Evolutionary conservation across 2,797 vertebrate genomes (phyloP), one percentile per base, ranked within the genome.

Genomic region (Sebastolobus alascanus): DNA sequence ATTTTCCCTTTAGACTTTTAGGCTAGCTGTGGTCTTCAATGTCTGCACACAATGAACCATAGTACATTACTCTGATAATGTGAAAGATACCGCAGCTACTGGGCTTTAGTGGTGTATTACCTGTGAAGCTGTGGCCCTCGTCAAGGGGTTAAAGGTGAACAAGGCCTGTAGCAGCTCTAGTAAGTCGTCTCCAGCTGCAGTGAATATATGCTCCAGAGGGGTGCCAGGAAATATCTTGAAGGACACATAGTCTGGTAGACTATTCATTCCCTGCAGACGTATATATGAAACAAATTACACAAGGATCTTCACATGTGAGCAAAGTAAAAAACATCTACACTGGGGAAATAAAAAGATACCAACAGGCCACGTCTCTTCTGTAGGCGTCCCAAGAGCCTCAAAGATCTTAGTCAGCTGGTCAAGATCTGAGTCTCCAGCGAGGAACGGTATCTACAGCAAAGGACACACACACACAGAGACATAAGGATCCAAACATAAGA

Each of bases 331-430:
- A 33, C 7, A 75, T 66, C 31, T 4, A 60, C 66, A 59, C 1
- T 12, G 35, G 13, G 2, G 1, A 16, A 38, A 66, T 9, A 29
- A 35, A 60, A 54, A 46, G 79, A 70, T 4, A 95, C 97, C 88
- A 84, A 99, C 99, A 76, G 98, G 98, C 99, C 98, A 99, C 0
- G 95, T 96, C 6, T 98, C 97, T 85, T 99, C 98, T 70, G 97
- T 98, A 59, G 99, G 96, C 13, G 99, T 99, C 59, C 99, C 98
- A 55, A 99, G 90, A 50, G 98, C 97, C 95, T 99, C 98, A 94
- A 99, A 99, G 93, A 99, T 99, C 89, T 97, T 98, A 20, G 98
- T 98, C 81, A 99, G 94, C 68, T 99, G 98, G 89, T 99, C 98
- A 73, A 99, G 97, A 89, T 99, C 98, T 1, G 98, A 99, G 86